phyloP scores from a whole-genome alignment of 2,113 vertebrate genomes.

The Cairina moschata region DNA sequence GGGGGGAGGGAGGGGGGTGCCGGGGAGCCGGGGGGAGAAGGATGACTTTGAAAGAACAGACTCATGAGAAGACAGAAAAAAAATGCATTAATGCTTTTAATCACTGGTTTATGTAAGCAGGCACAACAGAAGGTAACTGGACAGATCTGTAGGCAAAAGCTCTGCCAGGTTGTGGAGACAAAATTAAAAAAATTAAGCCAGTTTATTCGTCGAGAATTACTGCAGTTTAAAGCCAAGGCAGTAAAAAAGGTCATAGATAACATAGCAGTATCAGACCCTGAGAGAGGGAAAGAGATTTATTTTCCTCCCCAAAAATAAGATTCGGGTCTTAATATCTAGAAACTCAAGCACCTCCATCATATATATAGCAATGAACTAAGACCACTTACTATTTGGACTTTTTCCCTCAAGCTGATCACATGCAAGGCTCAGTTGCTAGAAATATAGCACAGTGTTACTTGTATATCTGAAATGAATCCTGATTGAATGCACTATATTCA shows the following conservation, averaged over 20 bases:
- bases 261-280: background rate
- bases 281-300: background rate
- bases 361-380: background rate
- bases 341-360: background rate
- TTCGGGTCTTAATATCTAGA: background rate
- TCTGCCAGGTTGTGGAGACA: background rate
- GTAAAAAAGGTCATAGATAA: background rate
- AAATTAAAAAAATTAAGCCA: background rate
- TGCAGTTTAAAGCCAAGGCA: background rate
- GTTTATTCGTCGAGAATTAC: slow-evolving; percentile 16
- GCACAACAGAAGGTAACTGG: background rate
- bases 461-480: background rate
- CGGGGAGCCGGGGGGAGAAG: too few relatives aligned
- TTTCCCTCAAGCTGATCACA: background rate
- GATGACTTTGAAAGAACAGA: background rate
- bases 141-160: background rate
- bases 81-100: background rate
- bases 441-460: background rate
- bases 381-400: background rate
- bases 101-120: background rate
- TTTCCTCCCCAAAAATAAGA: background rate
- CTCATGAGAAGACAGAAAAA: background rate
- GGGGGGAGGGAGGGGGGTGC: too few relatives aligned
- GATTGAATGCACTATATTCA: background rate
- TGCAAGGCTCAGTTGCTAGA: background rate